Evolutionary conservation across 1,140 invertebrate genomes (phyloP).

Genomic region (Eufriesea mexicana): DNA sequence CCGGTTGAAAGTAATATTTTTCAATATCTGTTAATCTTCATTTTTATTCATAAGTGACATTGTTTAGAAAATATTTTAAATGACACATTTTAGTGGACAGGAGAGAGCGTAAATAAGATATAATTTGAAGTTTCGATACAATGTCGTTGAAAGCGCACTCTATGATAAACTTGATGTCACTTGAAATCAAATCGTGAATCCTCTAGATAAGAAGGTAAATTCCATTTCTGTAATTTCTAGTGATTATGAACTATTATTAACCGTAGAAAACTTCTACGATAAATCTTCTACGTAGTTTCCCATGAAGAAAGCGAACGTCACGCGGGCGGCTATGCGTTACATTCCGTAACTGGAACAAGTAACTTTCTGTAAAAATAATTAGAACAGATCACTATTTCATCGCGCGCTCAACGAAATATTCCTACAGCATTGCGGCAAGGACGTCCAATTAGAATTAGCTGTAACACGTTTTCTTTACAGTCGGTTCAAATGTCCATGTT

Average conservation of each 20-base stretch:
- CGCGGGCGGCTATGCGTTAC: background rate
- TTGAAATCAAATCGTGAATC: background rate
- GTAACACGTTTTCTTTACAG: background rate
- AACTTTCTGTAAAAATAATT: conserved; percentile 42
- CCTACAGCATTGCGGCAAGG: background rate
- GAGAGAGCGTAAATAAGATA: no score
- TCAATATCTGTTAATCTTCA: background rate
- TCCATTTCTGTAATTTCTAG: background rate
- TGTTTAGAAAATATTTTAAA: background rate
- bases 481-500: no score
- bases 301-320: background rate
- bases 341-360: conserved; percentile 6
- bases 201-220: background rate
- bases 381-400: background rate
- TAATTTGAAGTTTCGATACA: background rate
- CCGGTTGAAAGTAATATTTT: background rate
- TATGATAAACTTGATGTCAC: background rate
- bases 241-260: background rate
- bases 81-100: background rate
- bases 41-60: background rate
- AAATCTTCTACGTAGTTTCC: background rate
- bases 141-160: background rate
- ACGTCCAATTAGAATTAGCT: background rate
- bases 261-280: background rate
- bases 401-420: background rate